phyloP scores from a whole-genome alignment of 2,888 invertebrate genomes.

The Diaperis boleti region DNA sequence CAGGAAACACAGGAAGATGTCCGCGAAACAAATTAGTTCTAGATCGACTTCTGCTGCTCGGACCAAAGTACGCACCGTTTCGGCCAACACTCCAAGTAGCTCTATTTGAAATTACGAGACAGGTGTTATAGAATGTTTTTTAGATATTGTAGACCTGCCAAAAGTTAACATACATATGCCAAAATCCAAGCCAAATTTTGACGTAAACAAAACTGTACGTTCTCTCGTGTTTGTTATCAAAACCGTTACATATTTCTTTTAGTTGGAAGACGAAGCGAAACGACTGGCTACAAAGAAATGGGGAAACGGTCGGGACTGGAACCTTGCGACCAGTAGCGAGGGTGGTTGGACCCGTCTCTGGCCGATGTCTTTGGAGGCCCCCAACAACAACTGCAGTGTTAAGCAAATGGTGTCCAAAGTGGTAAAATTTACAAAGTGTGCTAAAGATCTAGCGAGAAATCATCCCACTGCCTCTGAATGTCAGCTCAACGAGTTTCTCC shows the following conservation, averaged over 20 bases:
- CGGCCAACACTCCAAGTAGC: conserved; percentile 52
- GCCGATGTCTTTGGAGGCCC: conserved; percentile 67
- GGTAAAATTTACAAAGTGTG: conserved; percentile 65
- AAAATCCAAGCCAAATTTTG: conserved; percentile 48
- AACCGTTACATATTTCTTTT: no score
- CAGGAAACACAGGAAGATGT: conserved; percentile 60
- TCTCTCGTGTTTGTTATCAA: no score
- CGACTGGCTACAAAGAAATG: conserved; percentile 67
- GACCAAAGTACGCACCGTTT: conserved; percentile 46
- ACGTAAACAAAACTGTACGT: conserved; percentile 23
- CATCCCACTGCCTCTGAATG: conserved; percentile 68
- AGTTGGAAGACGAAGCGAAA: conserved; percentile 61
- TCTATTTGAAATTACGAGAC: no score
- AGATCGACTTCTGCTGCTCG: conserved; percentile 51
- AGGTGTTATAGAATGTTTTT: no score
- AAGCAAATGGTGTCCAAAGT: conserved; percentile 64
- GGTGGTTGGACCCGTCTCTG: conserved; percentile 85
- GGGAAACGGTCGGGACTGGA: conserved; percentile 82
- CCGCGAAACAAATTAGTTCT: conserved; percentile 51
- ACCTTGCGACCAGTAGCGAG: conserved; percentile 71
- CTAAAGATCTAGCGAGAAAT: conserved; percentile 67
- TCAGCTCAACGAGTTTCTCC: conserved; percentile 67
- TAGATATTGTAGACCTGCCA: conserved; percentile 52
- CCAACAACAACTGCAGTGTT: conserved; percentile 35
- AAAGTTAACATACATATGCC: conserved; percentile 51